phyloP scores from a whole-genome alignment of 2,113 vertebrate genomes.

The Gobio gobio region DNA sequence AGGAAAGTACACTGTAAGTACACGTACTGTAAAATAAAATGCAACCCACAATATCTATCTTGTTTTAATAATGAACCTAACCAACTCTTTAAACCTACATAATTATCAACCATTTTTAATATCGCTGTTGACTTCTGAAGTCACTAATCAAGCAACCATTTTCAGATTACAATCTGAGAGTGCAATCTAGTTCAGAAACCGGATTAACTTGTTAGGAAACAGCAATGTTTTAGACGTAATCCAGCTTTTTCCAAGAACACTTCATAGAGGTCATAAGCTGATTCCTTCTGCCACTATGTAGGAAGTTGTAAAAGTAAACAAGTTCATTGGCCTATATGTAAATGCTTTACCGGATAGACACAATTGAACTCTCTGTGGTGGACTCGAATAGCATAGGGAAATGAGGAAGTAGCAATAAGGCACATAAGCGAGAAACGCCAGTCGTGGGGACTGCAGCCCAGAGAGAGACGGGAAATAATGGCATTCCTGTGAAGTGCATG shows the following conservation, averaged over 20 bases:
- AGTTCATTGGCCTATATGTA: slow-evolving; percentile 29
- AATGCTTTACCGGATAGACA: slow-evolving; percentile 22
- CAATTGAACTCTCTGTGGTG: slow-evolving; percentile 11
- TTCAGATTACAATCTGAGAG: background rate
- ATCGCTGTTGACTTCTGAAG: background rate
- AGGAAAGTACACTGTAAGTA: too few species aligned
- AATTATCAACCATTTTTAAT: background rate
- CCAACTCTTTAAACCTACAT: background rate
- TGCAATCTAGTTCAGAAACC: background rate
- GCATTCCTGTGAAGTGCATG: slow-evolving; percentile 54
- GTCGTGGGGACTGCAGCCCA: slow-evolving; percentile 41
- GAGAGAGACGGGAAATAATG: slow-evolving; percentile 55
- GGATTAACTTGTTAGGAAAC: background rate
- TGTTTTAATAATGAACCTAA: background rate
- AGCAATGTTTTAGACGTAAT: background rate
- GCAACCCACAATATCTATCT: background rate
- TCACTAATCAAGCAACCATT: background rate
- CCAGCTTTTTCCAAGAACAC: slow-evolving; percentile 18
- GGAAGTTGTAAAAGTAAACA: slow-evolving; percentile 1
- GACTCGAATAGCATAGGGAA: slow-evolving; percentile 4
- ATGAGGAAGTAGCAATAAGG: slow-evolving; percentile 23
- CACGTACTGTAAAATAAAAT: too few species aligned
- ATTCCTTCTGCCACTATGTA: background rate
- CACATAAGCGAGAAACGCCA: slow-evolving; percentile 33
- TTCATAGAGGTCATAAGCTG: background rate